Percentiles rank a stretch among this genome's conserved stretches.
These are phyloP conservation scores for Bemisia tabaci DNA, from an alignment of 1,140 invertebrate genomes.

Conservation along the genomic window DNA sequence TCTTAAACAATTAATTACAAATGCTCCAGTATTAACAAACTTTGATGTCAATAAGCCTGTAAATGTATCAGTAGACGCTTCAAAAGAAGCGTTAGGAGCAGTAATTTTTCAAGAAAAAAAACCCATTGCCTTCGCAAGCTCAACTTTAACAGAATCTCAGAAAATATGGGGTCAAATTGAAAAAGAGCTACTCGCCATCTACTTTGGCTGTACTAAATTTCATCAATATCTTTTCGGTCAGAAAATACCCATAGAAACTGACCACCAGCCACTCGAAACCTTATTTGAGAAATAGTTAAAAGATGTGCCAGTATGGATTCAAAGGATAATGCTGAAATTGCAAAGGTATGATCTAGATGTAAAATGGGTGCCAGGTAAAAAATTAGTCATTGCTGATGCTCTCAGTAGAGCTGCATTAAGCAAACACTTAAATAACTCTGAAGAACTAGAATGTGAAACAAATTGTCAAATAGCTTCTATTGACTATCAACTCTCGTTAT, in stretches of 20 bases:
- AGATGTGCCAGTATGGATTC: too few relatives aligned
- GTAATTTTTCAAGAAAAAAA: constrained; percentile 22
- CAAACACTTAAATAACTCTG: constrained; percentile 11
- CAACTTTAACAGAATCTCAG: constrained; percentile 25
- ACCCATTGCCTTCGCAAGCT: constrained; percentile 27
- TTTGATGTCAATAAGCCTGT: constrained; percentile 12
- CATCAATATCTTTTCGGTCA: too few relatives aligned
- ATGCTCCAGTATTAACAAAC: constrained; percentile 12
- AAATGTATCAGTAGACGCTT: constrained; percentile 7
- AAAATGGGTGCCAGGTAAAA: too few relatives aligned
- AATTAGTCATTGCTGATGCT: too few relatives aligned
- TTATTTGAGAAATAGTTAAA: constrained; percentile 17
- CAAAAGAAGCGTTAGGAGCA: constrained; percentile 22
- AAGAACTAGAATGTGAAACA: too few relatives aligned
- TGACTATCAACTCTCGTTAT: too few relatives aligned
- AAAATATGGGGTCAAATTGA: constrained; percentile 33
- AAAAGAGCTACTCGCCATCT: constrained; percentile 32
- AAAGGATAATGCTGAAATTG: constrained; percentile 16
- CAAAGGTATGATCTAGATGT: constrained; percentile 4
- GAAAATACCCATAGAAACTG: too few relatives aligned
- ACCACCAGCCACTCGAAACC: too few relatives aligned
- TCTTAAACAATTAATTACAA: constrained; percentile 13
- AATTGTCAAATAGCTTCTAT: too few relatives aligned
- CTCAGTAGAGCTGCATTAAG: constrained; percentile 14
- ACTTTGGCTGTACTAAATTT: constrained; percentile 29